Evolutionary conservation across 2,888 invertebrate genomes (phyloP), one percentile per base, ranked within the genome.

Genomic region (Eugnorisma glareosa): DNA sequence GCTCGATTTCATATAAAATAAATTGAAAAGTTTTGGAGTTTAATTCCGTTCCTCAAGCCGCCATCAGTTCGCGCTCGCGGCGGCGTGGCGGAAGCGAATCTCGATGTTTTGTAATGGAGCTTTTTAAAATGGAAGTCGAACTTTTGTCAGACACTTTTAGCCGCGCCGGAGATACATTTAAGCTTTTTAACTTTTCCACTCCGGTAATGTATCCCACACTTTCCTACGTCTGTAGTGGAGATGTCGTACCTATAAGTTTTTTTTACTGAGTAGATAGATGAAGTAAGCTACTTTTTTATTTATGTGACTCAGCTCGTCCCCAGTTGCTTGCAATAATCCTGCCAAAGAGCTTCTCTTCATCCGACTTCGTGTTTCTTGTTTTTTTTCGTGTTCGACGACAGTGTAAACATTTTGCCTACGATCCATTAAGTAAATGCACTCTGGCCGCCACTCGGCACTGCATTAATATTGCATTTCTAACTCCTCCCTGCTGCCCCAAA

Each of bases 401-500:
- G 92, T 92, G 93, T 94, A 95, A 95, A 94, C 94, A 96, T 94
- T 95, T 95, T 94, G 94, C 94, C 93, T 95, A 94, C 94, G 93
- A 94, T 94, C 96, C 95, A 96, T 96, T 96, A 96, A 95, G 95
- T 94, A 95, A 95, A 95, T 96, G 95, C 95, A 96, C 94, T 95
- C 93, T 91, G 92, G 92, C 91, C 94, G 91, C 94, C 92, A 94
- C 94, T 95, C 95, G 92, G 93, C 92, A 93, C 93, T 97, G 96
- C 97, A 97, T 97, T 97, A 97, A 97, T 97, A 97, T 97, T 97
- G 97, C 97, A 97, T 97, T 97, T 97, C 96, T 96, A 96, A 94
- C 92, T 91, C 92, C 92, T 87, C 89, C 88, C 88, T 86, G 81
- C 87, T 84, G 87, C 87, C 77, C 87, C 85, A 84, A 88, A 87